These are phyloP conservation scores for Calameuta filiformis DNA, from an alignment of 2,888 invertebrate species.

Conservation along the genomic window DNA sequence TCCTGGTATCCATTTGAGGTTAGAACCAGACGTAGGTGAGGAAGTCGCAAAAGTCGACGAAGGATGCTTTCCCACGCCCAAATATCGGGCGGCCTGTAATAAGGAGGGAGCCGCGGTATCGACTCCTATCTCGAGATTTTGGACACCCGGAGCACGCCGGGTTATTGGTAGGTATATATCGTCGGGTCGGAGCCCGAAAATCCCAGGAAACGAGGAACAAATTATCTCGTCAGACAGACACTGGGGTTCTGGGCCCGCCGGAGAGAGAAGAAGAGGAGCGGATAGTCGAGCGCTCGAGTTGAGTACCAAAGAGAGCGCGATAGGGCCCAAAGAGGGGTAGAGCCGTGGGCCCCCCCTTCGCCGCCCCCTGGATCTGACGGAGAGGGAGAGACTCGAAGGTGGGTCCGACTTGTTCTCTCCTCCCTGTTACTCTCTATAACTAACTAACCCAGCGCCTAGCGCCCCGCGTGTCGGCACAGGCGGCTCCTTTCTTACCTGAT, in stretches of 20 bases:
- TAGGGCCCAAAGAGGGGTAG: not conserved
- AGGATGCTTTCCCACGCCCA: slow-evolving; percentile 39
- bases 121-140: slow-evolving; percentile 32
- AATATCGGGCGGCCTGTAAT: slow-evolving; percentile 43
- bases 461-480: slow-evolving; percentile 65
- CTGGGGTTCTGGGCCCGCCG: slow-evolving; percentile 38
- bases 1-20: not conserved
- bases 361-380: not conserved
- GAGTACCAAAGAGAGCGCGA: not conserved
- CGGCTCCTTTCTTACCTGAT: slow-evolving; percentile 66
- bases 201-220: slow-evolving; percentile 64
- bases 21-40: not conserved
- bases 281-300: slow-evolving; percentile 1
- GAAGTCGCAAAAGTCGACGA: not conserved
- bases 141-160: slow-evolving; percentile 26
- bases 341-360: not conserved
- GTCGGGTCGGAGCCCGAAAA: slow-evolving; percentile 35
- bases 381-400: slow-evolving; percentile 10
- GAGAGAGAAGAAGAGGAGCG: slow-evolving; percentile 27
- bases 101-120: slow-evolving; percentile 27
- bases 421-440: slow-evolving; percentile 36
- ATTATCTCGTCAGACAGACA: slow-evolving; percentile 63
- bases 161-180: slow-evolving; percentile 25
- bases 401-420: slow-evolving; percentile 16
- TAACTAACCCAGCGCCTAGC: slow-evolving; percentile 60